phyloP scores from a whole-genome alignment of 2,888 invertebrate genomes.

The Pyrgus malvae region DNA sequence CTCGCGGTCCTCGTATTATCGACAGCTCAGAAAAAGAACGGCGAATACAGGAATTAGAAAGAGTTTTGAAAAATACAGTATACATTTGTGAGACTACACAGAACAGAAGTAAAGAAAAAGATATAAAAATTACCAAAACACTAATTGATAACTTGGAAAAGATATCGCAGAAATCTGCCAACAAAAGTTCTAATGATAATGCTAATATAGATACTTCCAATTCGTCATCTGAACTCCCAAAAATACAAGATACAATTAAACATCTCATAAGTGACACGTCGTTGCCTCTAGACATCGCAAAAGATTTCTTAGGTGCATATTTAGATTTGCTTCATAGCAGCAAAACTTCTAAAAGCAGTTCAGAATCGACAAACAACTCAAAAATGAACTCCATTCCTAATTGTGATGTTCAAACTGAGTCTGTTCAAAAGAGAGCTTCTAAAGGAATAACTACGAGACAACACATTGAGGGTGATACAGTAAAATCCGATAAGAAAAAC shows the following conservation, averaged over 20 bases:
- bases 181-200: slow-evolving; percentile 30
- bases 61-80: slow-evolving; percentile 61
- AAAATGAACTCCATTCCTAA: slow-evolving; percentile 31
- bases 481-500: slow-evolving; percentile 28
- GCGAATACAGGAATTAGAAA: slow-evolving; percentile 62
- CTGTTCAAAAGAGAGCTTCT: slow-evolving; percentile 51
- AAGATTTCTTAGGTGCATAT: slow-evolving; percentile 59
- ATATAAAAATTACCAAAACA: slow-evolving; percentile 60
- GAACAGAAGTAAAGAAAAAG: slow-evolving; percentile 47
- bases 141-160: slow-evolving; percentile 55
- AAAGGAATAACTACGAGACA: slow-evolving; percentile 48
- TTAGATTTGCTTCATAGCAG: slow-evolving; percentile 54
- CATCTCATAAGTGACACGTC: slow-evolving; percentile 57
- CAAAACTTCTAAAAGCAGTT: slow-evolving; percentile 42
- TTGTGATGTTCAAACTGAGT: slow-evolving; percentile 57
- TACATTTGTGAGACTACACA: slow-evolving; percentile 55
- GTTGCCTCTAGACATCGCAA: slow-evolving; percentile 54
- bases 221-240: slow-evolving; percentile 52
- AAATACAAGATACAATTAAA: slow-evolving; percentile 61
- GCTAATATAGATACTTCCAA: slow-evolving; percentile 42
- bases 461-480: slow-evolving; percentile 23
- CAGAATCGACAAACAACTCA: slow-evolving; percentile 44
- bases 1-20: slow-evolving; percentile 15
- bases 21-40: slow-evolving; percentile 57
- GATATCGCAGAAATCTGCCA: slow-evolving; percentile 34